These are phyloP conservation scores for Entomobrya multifasciata DNA, from an alignment of 2,888 invertebrate species.

Conservation along the genomic window DNA sequence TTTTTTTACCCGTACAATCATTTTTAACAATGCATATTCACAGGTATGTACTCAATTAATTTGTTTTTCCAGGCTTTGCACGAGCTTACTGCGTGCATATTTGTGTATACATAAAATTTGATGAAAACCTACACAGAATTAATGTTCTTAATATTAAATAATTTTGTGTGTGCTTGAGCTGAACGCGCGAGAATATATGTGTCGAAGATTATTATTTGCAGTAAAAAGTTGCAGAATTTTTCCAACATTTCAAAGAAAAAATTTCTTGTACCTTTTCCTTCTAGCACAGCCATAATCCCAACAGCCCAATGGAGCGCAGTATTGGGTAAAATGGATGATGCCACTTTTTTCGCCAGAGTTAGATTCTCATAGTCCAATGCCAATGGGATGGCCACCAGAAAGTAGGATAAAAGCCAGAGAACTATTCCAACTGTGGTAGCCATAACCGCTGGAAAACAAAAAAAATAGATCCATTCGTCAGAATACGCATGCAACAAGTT, in stretches of 20 bases:
- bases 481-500: constrained; percentile 17
- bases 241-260: no score
- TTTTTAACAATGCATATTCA: no score
- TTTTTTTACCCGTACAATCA: no score
- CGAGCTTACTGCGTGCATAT: background rate
- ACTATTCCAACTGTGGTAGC: constrained; percentile 80
- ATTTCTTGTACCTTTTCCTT: constrained; percentile 77
- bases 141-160: no score
- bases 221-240: no score
- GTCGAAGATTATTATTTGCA: no score
- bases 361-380: constrained; percentile 75
- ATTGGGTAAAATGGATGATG: constrained; percentile 80
- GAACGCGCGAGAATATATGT: background rate
- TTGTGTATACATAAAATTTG: no score
- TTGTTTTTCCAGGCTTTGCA: no score
- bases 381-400: constrained; percentile 76
- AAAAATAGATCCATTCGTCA: background rate
- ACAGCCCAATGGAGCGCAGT: constrained; percentile 80
- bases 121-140: no score
- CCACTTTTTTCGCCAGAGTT: constrained; percentile 77
- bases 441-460: constrained; percentile 80
- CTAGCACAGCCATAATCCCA: constrained; percentile 79
- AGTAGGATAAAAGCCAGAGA: constrained; percentile 80
- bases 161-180: no score
- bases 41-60: no score